These are phyloP conservation scores for Sarcophaga caerulescens DNA, from an alignment of 2,888 invertebrate species.

Conservation along the genomic window DNA sequence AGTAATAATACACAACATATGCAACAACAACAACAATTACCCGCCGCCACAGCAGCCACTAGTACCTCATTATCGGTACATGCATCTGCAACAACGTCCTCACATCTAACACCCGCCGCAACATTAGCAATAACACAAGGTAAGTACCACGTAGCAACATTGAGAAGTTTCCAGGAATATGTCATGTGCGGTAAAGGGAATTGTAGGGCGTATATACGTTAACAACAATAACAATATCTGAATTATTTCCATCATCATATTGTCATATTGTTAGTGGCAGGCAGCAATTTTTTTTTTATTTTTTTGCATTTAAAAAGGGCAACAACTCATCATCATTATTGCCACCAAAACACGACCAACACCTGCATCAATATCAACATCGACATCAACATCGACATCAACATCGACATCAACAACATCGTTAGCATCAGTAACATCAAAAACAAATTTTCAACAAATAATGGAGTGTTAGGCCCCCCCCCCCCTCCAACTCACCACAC, in stretches of 20 bases:
- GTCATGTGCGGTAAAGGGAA: background rate
- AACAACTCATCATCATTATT: constrained; percentile 41
- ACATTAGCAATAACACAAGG: constrained; percentile 89
- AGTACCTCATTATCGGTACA: constrained; percentile 67
- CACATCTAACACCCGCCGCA: constrained; percentile 82
- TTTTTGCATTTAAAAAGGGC: constrained; percentile 13
- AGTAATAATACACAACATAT: constrained; percentile 49
- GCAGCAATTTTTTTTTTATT: background rate
- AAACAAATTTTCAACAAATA: constrained; percentile 50
- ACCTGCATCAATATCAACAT: background rate
- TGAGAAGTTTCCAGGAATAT: background rate
- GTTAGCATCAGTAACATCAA: constrained; percentile 50
- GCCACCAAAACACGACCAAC: constrained; percentile 10
- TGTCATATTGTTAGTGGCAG: no score
- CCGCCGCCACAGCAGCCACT: constrained; percentile 65
- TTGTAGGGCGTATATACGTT: background rate
- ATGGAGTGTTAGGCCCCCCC: constrained; percentile 30
- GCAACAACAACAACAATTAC: constrained; percentile 43
- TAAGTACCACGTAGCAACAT: constrained; percentile 68
- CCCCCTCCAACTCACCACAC: background rate
- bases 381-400: no score
- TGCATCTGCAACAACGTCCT: constrained; percentile 70
- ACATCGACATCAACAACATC: background rate
- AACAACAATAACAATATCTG: constrained; percentile 27
- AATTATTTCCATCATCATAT: background rate